Base-by-base conservation (phyloP, 1,140 invertebrate genomes). In the Nasonia vitripennis region DNA sequence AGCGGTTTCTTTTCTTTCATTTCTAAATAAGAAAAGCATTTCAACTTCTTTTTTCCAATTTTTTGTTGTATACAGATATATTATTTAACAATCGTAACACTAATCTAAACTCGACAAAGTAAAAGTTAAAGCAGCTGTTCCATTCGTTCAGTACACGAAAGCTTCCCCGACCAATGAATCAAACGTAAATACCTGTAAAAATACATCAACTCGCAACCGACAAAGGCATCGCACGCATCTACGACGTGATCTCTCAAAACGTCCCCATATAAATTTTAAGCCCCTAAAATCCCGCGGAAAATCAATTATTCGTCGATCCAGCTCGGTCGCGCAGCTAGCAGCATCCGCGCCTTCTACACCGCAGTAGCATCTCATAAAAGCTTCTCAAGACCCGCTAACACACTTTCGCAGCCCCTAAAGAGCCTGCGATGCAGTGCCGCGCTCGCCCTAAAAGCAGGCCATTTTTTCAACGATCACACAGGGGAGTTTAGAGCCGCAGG, bases 221-320 rank as follows among this genome's bases (percentile, higher is more conserved):
- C 34, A 34, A 34, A 34, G 2, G 41, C 9, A 10, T 41, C 41
- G 9, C 7, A 10, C 27, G 27, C 41, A 41, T 45, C 41, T 9
- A 14, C 17, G 20, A 7, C 17, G 55, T 17, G 4, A 62, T 62
- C 17, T n/a, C 17, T 62, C 14, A 20, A 62, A 62, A 62, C 17
- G 55, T 7, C n/a, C 20, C 17, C 55, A 62, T 62, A 82, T 81
- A 62, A 37, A 37, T n/a, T 62, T 17, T 0, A 20, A 20, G 20
- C 20, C 55, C 7, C 5, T 62, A 62, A 62, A 41, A 62, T 62
- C 4, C 55, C 6, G 55, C 7, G 17, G 62, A 83, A 83, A 83
- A 83, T 83, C 81, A 83, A 83, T 83, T 83, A 77, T 83, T 83
- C 73, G 34, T 2, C 68, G 48, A 62, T 67, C 41, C 37, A 74